A percentile compares a stretch with the other conserved stretches of the same genome.
Conservation (phyloP, 2,888 invertebrate species). For the Atherix ibis region DNA sequence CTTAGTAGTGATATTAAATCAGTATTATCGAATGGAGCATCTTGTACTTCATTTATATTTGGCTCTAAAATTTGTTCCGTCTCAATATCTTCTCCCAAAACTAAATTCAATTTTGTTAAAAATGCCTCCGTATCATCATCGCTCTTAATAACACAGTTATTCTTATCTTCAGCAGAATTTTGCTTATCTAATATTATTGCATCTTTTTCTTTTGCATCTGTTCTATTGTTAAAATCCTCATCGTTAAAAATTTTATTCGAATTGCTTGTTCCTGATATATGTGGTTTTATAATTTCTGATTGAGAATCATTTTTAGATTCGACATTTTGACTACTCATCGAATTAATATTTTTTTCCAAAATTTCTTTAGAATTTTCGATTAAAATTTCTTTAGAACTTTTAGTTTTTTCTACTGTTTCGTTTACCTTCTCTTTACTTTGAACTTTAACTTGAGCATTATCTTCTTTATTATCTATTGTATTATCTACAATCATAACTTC, state of each 20-base stretch:
- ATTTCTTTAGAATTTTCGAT: not conserved
- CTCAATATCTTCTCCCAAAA: constrained; percentile 6
- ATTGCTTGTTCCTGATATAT: too few relatives aligned
- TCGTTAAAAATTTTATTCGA: too few relatives aligned
- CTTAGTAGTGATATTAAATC: too few relatives aligned
- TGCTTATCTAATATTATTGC: constrained; percentile 3
- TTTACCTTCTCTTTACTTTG: not conserved
- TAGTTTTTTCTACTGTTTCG: not conserved
- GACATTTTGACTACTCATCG: not conserved
- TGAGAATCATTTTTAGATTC: not conserved
- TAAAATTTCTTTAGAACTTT: not conserved
- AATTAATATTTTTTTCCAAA: not conserved
- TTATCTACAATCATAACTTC: too few relatives aligned
- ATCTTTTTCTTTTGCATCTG: constrained; percentile 3
- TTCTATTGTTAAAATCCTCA: not conserved
- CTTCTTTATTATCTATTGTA: constrained; percentile 1
- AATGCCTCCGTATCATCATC: too few relatives aligned
- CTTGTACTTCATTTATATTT: too few relatives aligned
- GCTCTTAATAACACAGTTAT: too few relatives aligned
- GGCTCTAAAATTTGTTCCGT: constrained; percentile 8
- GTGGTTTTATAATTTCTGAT: too few relatives aligned
- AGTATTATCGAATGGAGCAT: not conserved
- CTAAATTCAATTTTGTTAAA: too few relatives aligned
- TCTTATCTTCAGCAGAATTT: too few relatives aligned
- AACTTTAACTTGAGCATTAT: not conserved